A percentile compares a stretch with the other conserved stretches of the same genome.
Evolutionary conservation across 2,797 vertebrate species (phyloP).

Genomic region (Neosilurus hyrtlii): DNA sequence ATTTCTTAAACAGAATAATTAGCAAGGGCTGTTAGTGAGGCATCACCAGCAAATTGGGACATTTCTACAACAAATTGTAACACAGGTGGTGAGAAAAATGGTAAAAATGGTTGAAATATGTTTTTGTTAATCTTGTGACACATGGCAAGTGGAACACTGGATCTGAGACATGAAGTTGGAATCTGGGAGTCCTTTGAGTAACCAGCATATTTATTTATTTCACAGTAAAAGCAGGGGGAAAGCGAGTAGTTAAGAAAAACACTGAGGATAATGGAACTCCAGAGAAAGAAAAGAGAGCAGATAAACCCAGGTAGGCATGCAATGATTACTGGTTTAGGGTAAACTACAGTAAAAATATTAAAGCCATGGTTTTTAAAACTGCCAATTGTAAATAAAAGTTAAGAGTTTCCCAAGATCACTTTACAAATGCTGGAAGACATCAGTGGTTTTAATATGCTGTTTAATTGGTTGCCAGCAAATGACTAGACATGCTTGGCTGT

Average conservation of each 20-base stretch:
- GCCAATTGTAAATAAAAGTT: too few species aligned
- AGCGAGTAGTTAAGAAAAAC: conserved; percentile 83
- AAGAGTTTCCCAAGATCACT: too few species aligned
- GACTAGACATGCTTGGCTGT: too few species aligned
- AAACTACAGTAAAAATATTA: too few species aligned
- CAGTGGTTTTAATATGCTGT: too few species aligned
- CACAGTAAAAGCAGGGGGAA: conserved; percentile 87
- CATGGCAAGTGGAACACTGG: not conserved
- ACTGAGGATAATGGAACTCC: conserved; percentile 71
- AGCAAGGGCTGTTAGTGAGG: not conserved
- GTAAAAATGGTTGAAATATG: not conserved
- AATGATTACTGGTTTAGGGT: too few species aligned
- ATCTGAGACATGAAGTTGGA: not conserved
- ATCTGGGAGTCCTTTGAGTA: not conserved
- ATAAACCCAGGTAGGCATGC: conserved; percentile 76
- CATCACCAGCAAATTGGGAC: not conserved
- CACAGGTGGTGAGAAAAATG: not conserved
- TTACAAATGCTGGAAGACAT: too few species aligned
- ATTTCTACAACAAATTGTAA: not conserved
- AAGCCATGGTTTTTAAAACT: too few species aligned
- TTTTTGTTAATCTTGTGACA: not conserved
- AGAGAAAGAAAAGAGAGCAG: conserved; percentile 76
- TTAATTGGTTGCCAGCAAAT: too few species aligned
- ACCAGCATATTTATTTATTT: not conserved
- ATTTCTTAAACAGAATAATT: not conserved